Conservation (phyloP, 2,113 vertebrate genomes). For the Nicator chloris region DNA sequence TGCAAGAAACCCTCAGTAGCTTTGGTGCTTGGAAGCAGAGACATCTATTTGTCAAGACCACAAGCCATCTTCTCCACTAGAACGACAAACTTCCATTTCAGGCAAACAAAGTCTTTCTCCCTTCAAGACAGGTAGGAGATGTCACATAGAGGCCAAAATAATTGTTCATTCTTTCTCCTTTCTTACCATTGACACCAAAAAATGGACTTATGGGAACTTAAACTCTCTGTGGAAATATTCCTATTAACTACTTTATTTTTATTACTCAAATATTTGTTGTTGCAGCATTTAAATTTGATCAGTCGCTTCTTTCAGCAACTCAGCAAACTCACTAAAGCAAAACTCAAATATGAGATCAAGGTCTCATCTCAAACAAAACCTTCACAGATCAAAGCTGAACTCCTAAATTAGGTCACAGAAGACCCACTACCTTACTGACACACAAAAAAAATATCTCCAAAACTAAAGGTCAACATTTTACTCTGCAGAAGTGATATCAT, state of each 20-base stretch:
- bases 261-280: background rate
- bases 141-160: background rate
- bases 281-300: background rate
- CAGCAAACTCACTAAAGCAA: background rate
- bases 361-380: background rate
- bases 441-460: background rate
- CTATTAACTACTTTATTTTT: background rate
- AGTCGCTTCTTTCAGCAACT: background rate
- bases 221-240: background rate
- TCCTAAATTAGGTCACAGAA: background rate
- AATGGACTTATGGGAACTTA: background rate
- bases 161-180: background rate
- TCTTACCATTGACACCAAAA: background rate
- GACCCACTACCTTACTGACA: background rate
- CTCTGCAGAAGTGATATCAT: background rate
- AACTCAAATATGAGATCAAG: constrained; percentile 5
- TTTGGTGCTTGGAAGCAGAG: background rate
- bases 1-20: background rate
- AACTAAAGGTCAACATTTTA: background rate
- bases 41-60: background rate
- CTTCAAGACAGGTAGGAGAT: background rate
- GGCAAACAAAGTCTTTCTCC: background rate
- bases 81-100: background rate
- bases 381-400: background rate
- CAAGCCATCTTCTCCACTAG: background rate